Evolutionary conservation across 2,888 invertebrate genomes (phyloP).

Genomic region (Atethmia centrago): DNA sequence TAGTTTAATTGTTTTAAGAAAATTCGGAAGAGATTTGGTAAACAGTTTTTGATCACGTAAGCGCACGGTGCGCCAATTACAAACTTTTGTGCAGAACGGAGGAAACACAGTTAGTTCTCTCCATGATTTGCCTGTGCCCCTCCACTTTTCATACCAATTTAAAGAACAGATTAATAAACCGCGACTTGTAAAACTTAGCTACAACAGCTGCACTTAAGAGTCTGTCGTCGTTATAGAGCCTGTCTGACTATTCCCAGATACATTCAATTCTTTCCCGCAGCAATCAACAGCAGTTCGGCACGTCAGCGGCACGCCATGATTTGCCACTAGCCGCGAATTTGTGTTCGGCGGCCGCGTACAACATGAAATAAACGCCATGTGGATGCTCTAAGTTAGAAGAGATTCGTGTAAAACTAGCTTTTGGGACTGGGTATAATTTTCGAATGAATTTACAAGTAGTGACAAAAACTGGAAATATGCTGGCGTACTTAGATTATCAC

Average conservation of each 20-base stretch:
- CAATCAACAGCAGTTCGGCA: conserved; percentile 4
- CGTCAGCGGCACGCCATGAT: conserved; percentile 20
- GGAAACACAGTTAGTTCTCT: background rate
- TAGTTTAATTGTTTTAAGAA: background rate
- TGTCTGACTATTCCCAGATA: background rate
- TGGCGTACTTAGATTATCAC: background rate
- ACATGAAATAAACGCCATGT: conserved; percentile 28
- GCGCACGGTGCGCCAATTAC: background rate
- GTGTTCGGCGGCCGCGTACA: conserved; percentile 17
- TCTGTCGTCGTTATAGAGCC: background rate
- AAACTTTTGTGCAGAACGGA: background rate
- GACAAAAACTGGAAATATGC: background rate
- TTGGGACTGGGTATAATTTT: background rate
- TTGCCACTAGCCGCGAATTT: conserved; percentile 41
- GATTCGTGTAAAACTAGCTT: background rate
- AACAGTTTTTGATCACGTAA: background rate
- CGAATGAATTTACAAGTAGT: background rate
- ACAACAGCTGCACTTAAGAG: background rate
- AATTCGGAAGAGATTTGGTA: background rate
- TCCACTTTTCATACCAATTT: background rate
- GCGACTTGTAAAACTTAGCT: background rate
- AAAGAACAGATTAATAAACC: background rate
- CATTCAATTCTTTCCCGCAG: conserved; percentile 16
- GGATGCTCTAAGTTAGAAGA: conserved; percentile 20
- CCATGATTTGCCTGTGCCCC: background rate